Conservation (phyloP, 2,888 invertebrate genomes). For the Uloborus plumipes region DNA sequence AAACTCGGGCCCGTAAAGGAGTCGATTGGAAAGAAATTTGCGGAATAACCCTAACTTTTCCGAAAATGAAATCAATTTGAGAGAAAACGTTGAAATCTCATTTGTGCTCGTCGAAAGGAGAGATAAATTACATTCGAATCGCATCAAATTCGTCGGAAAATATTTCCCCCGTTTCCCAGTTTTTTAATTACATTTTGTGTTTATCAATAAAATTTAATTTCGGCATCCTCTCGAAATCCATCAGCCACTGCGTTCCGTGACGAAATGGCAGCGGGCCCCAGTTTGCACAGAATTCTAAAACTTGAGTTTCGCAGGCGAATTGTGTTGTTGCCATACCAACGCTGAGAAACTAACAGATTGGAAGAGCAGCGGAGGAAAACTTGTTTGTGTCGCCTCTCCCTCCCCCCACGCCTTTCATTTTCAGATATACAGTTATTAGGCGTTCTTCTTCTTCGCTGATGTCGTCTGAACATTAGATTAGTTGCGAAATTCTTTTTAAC, state of each 20-base stretch:
- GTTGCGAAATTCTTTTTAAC: slow-evolving; percentile 42
- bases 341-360: slow-evolving; percentile 60
- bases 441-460: slow-evolving; percentile 42
- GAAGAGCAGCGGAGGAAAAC: slow-evolving; percentile 28
- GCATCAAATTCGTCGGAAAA: slow-evolving; percentile 47
- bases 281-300: slow-evolving; percentile 27
- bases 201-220: slow-evolving; percentile 61
- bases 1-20: background rate
- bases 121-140: slow-evolving; percentile 55
- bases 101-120: slow-evolving; percentile 25
- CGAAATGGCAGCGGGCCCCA: slow-evolving; percentile 19
- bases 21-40: background rate
- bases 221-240: slow-evolving; percentile 36
- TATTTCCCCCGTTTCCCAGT: slow-evolving; percentile 30
- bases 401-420: slow-evolving; percentile 41
- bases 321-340: slow-evolving; percentile 53
- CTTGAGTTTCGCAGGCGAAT: slow-evolving; percentile 27
- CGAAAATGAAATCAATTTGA: slow-evolving; percentile 51
- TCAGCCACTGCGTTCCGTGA: slow-evolving; percentile 28
- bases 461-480: slow-evolving; percentile 52
- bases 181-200: slow-evolving; percentile 60
- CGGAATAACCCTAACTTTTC: slow-evolving; percentile 34
- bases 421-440: slow-evolving; percentile 56
- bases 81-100: slow-evolving; percentile 52
- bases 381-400: slow-evolving; percentile 39